A percentile compares a stretch with the other conserved stretches of the same genome.
phyloP scores from a whole-genome alignment of 2,113 vertebrate species.

The Pangasianodon hypophthalmus region DNA sequence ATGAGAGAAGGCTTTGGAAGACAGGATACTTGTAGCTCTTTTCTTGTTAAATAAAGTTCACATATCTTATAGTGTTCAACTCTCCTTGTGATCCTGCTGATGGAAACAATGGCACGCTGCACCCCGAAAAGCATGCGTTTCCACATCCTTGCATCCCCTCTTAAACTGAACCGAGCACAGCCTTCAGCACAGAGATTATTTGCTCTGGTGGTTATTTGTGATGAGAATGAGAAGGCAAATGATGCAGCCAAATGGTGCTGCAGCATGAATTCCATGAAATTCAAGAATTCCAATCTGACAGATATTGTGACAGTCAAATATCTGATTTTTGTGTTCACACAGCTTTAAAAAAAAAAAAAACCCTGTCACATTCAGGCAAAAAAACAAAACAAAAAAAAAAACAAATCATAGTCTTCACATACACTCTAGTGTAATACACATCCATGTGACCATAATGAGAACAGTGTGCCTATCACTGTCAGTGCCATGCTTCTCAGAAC shows the following conservation, averaged over 20 bases:
- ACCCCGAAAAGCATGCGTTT: not conserved
- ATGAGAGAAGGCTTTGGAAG: not conserved
- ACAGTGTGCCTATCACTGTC: not conserved
- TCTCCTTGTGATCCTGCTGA: not conserved
- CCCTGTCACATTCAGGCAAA: not conserved
- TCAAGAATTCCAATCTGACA: not conserved
- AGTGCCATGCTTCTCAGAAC: not conserved
- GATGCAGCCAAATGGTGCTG: not conserved
- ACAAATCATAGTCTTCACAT: not conserved
- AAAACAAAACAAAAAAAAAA: not conserved
- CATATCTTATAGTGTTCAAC: not conserved
- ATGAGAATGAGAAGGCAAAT: not conserved
- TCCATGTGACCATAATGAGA: not conserved
- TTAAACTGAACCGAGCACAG: not conserved
- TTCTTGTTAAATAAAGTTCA: not conserved
- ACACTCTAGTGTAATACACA: not conserved
- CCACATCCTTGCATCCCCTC: not conserved
- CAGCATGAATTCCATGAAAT: not conserved
- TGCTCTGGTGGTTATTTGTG: not conserved
- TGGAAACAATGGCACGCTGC: not conserved
- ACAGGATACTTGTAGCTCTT: not conserved
- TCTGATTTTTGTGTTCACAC: not conserved
- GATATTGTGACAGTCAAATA: not conserved
- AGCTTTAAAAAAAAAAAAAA: not conserved
- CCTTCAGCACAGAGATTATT: not conserved